Conservation (phyloP, 2,113 vertebrate species). For the Orientallactaga bullata region DNA sequence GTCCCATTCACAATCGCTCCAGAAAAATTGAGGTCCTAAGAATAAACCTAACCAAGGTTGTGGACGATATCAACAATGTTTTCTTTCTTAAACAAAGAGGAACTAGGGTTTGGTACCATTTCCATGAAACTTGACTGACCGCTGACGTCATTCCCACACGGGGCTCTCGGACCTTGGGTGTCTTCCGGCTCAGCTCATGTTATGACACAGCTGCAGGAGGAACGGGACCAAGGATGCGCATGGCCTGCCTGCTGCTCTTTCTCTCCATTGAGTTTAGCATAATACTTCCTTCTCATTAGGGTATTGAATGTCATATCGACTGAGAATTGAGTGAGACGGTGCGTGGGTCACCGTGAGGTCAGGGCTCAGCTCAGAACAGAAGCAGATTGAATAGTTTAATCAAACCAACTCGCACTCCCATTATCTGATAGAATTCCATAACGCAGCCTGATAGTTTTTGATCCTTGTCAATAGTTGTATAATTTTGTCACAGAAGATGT, state of each 20-base stretch:
- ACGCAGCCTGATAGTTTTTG: neutral
- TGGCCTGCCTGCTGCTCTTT: neutral
- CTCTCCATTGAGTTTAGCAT: neutral
- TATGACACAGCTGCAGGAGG: rapidly evolving
- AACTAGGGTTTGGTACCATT: neutral
- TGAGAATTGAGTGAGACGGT: neutral
- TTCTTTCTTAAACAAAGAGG: too few relatives aligned
- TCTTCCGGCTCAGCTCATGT: rapidly evolving
- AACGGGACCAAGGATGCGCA: rapidly evolving
- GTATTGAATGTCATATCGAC: neutral
- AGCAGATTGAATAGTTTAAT: neutral
- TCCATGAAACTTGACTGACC: rapidly evolving
- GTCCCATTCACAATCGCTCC: too few relatives aligned
- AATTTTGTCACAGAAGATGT: neutral
- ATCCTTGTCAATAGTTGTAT: neutral
- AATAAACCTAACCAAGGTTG: too few relatives aligned
- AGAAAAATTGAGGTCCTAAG: too few relatives aligned
- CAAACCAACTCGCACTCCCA: neutral
- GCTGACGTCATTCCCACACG: neutral
- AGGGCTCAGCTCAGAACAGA: neutral
- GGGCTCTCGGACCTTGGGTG: neutral
- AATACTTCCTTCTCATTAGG: neutral
- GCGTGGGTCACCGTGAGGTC: neutral
- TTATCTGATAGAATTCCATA: neutral
- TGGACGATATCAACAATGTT: too few relatives aligned